A percentile compares a stretch with the other conserved stretches of the same genome.
These are phyloP conservation scores for Fragum sueziense DNA, from an alignment of 2,888 invertebrate genomes.

Conservation along the genomic window DNA sequence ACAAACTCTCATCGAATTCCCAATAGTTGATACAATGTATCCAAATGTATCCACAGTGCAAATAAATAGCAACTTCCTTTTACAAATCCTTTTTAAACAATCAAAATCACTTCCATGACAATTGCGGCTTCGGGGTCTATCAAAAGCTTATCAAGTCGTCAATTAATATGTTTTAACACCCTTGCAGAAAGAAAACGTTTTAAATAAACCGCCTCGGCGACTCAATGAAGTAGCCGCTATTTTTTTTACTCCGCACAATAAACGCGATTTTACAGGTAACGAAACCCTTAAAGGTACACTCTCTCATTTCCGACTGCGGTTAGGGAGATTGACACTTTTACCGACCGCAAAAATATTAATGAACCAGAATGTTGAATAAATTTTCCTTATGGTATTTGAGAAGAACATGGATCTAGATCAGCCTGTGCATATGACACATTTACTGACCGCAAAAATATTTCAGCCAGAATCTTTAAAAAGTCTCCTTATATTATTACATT, in stretches of 20 bases:
- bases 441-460: too few species aligned
- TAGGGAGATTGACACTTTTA: too few species aligned
- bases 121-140: conserved; percentile 16
- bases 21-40: not conserved
- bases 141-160: conserved; percentile 22
- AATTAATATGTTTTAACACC: conserved; percentile 28
- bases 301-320: too few species aligned
- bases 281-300: conserved; percentile 16
- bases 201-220: conserved; percentile 3
- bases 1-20: not conserved
- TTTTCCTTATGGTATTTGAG: too few species aligned
- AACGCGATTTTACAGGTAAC: conserved; percentile 2
- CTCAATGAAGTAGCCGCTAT: conserved; percentile 15
- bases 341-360: too few species aligned
- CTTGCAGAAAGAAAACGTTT: conserved; percentile 14
- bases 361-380: too few species aligned
- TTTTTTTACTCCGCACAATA: not conserved
- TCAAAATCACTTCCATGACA: conserved; percentile 8
- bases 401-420: too few species aligned
- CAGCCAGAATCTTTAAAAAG: too few species aligned
- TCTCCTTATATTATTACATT: not conserved
- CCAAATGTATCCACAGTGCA: too few species aligned
- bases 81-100: conserved; percentile 6
- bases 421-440: too few species aligned
- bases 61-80: not conserved